phyloP scores from a whole-genome alignment of 2,797 vertebrate species.

The Melopsittacus undulatus region DNA sequence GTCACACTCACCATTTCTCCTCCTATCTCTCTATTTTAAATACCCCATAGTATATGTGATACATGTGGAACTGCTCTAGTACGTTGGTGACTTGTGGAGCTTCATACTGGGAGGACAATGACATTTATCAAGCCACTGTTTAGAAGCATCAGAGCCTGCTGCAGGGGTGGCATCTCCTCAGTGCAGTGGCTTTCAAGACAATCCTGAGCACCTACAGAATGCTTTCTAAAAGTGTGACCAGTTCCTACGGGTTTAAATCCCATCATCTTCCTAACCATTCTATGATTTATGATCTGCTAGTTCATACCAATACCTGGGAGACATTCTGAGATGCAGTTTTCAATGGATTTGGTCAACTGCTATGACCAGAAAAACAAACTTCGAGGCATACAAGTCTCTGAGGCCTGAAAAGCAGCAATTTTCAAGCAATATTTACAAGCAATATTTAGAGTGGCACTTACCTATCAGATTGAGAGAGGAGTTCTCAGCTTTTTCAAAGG shows the following conservation, averaged over 20 bases:
- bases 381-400: background rate
- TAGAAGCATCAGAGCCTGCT: background rate
- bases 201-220: background rate
- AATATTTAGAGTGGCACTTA: slow-evolving; percentile 75
- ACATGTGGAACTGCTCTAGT: background rate
- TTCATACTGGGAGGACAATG: background rate
- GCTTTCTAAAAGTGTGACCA: background rate
- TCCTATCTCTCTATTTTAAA: background rate
- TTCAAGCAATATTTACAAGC: background rate
- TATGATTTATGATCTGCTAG: background rate
- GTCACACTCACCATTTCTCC: background rate
- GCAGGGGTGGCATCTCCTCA: background rate
- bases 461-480: slow-evolving; percentile 90
- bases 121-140: background rate
- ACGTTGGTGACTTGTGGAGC: background rate
- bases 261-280: background rate
- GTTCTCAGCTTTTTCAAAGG: slow-evolving; percentile 94
- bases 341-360: background rate
- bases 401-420: background rate
- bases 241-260: background rate
- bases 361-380: background rate
- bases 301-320: background rate
- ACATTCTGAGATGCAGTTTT: background rate
- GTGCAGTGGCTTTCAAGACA: background rate
- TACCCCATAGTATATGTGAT: rapidly evolving